Base-by-base conservation (phyloP, 2,888 invertebrate genomes). In the Drosophila bunnanda region DNA sequence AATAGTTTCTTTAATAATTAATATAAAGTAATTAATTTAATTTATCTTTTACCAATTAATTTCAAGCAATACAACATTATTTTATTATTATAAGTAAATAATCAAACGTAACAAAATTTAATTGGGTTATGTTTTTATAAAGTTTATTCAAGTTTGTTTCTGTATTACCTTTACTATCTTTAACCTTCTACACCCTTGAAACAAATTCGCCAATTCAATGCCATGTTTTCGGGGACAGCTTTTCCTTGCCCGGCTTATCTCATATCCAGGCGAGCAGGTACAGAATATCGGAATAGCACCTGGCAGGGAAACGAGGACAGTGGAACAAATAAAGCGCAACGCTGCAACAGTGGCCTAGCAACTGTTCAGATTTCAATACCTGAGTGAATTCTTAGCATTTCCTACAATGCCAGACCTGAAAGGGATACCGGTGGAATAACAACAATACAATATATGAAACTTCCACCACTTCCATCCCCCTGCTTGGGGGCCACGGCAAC, bases 311-410 rank as follows among this genome's bases (percentile, higher is more conserved):
- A 69, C 50, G 56, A 32, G 43, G 7, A 87, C 77, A 77, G 75
- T 75, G 84, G 79, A 79, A 79, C 87, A 87, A 86, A 82, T 86
- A 85, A 80, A 74, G 52, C 84, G 69, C 76, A 68, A n/a, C 74
- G 58, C 44, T 44, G 34, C 52, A 32, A 50, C 64, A 64, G 39
- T 55, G 56, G 43, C 68, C 41, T 22, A 56, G 43, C 68, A 20
- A 53, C 53, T 60, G 62, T 60, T 59, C 69, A 77, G 76, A 80
- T 79, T 84, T 78, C 88, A 82, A 80, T 78, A 82, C 76, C 88
- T 87, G 80, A 77, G 85, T 80, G 85, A 75, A 77, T 79, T 87
- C 75, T 76, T 75, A 73, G 67, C 74, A 89, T 89, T 88, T 82
- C 77, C 83, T 77, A 74, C 70, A 68, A 57, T 66, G 75, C 68